phyloP scores from a whole-genome alignment of 2,113 vertebrate species.

The Nesogale talazaci region DNA sequence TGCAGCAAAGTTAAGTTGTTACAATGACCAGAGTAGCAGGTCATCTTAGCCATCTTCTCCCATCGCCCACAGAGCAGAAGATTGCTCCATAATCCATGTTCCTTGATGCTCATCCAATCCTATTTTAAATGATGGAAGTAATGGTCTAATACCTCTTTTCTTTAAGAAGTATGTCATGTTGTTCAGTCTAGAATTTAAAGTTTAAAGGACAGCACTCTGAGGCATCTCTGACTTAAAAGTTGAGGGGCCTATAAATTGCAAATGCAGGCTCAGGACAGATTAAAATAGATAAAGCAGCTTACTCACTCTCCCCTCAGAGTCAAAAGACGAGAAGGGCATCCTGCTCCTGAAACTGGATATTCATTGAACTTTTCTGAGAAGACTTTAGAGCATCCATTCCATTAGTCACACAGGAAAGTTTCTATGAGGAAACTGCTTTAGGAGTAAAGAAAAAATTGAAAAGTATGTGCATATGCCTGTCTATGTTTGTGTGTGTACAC shows the following conservation, averaged over 20 bases:
- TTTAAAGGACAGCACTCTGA: conserved; percentile 44
- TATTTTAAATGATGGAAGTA: conserved; percentile 50
- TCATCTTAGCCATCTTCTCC: conserved; percentile 33
- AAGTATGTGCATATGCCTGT: neutral
- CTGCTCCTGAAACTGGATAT: neutral
- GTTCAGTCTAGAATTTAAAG: conserved; percentile 29
- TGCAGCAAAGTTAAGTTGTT: conserved; percentile 54
- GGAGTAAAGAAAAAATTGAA: neutral
- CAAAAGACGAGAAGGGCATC: neutral
- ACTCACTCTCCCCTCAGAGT: neutral
- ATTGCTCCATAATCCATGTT: conserved; percentile 67
- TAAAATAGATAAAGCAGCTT: neutral
- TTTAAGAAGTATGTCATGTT: conserved; percentile 35
- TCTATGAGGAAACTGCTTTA: neutral
- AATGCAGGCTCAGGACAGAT: neutral
- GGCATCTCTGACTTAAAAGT: neutral
- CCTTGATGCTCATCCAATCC: conserved; percentile 52
- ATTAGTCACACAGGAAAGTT: neutral
- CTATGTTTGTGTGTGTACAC: neutral
- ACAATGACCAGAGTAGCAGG: conserved; percentile 58
- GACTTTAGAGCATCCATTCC: neutral
- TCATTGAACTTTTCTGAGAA: neutral
- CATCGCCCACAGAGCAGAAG: conserved; percentile 13
- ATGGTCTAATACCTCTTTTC: conserved; percentile 28
- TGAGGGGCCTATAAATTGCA: neutral